A percentile compares a stretch with the other conserved stretches of the same genome.
phyloP scores from a whole-genome alignment of 35 echinoderm and acorn worm species.

The Apostichopus californicus region DNA sequence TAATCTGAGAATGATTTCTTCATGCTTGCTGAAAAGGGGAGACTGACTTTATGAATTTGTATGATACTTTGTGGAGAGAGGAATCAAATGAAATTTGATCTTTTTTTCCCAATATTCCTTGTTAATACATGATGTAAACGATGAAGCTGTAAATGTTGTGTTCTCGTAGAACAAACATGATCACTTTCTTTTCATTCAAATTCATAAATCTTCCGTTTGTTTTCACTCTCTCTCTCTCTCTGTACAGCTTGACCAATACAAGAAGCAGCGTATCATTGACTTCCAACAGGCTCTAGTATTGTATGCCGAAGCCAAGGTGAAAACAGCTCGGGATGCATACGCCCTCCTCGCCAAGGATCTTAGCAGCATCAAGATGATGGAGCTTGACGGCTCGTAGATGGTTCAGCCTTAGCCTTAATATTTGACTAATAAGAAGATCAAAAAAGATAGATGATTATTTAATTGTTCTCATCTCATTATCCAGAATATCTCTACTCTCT shows the following conservation, averaged over 20 bases:
- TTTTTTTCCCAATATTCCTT: too few relatives aligned
- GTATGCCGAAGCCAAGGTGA: slow-evolving; percentile 96
- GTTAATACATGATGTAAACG: too few relatives aligned
- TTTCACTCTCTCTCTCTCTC: not conserved
- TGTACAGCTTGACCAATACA: slow-evolving; percentile 76
- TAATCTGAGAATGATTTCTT: too few relatives aligned
- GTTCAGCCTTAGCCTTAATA: not conserved
- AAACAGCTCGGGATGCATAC: slow-evolving; percentile 88
- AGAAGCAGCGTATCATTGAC: slow-evolving; percentile 80
- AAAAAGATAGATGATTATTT: not conserved
- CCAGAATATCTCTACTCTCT: not conserved
- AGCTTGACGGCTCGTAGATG: slow-evolving; percentile 48
- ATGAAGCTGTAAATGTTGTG: too few relatives aligned
- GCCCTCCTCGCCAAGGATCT: slow-evolving; percentile 94
- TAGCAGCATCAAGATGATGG: slow-evolving; percentile 51
- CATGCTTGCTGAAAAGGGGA: too few relatives aligned
- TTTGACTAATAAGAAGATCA: not conserved
- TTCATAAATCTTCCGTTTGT: too few relatives aligned
- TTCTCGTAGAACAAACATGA: too few relatives aligned
- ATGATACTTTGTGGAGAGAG: too few relatives aligned
- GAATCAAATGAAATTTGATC: too few relatives aligned
- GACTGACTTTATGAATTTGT: too few relatives aligned
- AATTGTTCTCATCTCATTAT: not conserved
- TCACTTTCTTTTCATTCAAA: too few relatives aligned
- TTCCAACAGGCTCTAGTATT: slow-evolving; percentile 94